Base-by-base conservation (phyloP, 1,140 invertebrate species). In the Bombus sylvicola region DNA sequence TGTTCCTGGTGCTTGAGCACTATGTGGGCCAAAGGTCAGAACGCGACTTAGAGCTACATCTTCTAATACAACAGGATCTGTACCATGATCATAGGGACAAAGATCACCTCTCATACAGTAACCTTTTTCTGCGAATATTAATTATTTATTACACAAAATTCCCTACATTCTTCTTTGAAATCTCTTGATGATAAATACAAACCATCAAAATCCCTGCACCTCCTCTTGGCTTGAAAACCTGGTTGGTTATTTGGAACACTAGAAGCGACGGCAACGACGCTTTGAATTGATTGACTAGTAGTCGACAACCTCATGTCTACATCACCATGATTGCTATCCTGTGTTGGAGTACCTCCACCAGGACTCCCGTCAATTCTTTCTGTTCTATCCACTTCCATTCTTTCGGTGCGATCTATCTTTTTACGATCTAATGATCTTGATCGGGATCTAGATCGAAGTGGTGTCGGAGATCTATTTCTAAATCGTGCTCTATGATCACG, bases 21-120 rank as follows among this genome's bases (percentile, higher is more conserved):
- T 93, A 87, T 96, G 96, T 10, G 96, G 96, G 43, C 95, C 95
- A 87, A 96, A 96, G 8, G 95, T 95, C 62, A 97, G 91, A 47
- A 97, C 96, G 9, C 95, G 93, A 84, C 96, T 96, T 4, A 97
- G 87, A 37, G 96, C 95, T 12, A 98, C 96, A 94, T 98, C 98
- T 92, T 99, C 98, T 28, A 99, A 95, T 6, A 99, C 98, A 1
- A 99, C 98, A 3, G 99, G 98, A 95, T 99, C 98, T 8, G 96
- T 96, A 28, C 99, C 99, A 95, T 99, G 99, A 95, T 99, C 98
- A 96, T 97, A 99, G 31, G 98, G 98, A 95, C 99, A 99, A 72
- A 98, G 96, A 95, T 99, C 98, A 15, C 99, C 99, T 47, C 98
- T 96, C 97, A 99, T 98, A 94, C 99, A 99, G 93, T 98, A 99